phyloP scores from a whole-genome alignment of 2,113 vertebrate species.

The cattle (Bos taurus) region ARS-UCD2.0 NC_037346.1:49224001-49224500 shows the following conservation, averaged over 20 bases:
- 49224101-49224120: background rate
- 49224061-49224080: slow-evolving; percentile 14
- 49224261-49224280: slow-evolving; percentile 1
- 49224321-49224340: background rate
- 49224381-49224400: background rate
- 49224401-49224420: background rate
- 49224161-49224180: background rate
- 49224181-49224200: background rate
- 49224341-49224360: background rate
- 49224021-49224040: background rate
- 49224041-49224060: background rate
- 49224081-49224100: background rate
- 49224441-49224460: background rate
- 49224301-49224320: background rate
- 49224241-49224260: background rate
- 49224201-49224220: background rate
- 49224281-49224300: background rate
- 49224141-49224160: background rate
- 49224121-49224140: background rate
- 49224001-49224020: background rate
- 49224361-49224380: background rate
- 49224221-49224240: background rate
- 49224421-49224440: background rate
- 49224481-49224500: background rate
- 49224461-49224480: background rate